Percentiles rank a stretch among this genome's conserved stretches.
These are phyloP conservation scores for Syrrhaptes paradoxus DNA, from an alignment of 2,113 vertebrate genomes.

Conservation along the genomic window DNA sequence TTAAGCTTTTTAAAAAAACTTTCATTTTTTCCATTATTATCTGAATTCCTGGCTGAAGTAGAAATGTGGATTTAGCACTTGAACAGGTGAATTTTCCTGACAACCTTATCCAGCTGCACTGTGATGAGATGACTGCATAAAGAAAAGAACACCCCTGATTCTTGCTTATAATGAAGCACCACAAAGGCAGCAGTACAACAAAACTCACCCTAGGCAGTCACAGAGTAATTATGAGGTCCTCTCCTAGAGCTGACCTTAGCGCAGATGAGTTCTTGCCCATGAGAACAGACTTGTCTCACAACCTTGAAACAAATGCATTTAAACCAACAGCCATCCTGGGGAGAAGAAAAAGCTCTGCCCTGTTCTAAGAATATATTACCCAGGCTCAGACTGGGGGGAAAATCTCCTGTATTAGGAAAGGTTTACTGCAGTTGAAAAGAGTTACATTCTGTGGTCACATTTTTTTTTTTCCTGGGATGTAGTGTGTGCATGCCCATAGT, in stretches of 20 bases:
- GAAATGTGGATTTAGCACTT: neutral
- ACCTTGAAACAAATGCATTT: neutral
- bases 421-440: neutral
- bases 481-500: neutral
- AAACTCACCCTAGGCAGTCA: neutral
- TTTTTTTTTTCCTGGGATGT: neutral
- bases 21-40: neutral
- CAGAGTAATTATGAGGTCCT: neutral
- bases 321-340: neutral
- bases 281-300: neutral
- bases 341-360: neutral
- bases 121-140: neutral
- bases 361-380: neutral
- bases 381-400: neutral
- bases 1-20: neutral
- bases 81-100: neutral
- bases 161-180: neutral
- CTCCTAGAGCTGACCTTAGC: neutral
- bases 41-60: neutral
- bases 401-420: neutral
- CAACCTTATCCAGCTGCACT: neutral
- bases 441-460: neutral
- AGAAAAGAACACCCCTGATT: neutral
- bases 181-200: neutral
- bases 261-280: neutral